Evolutionary conservation across 1,140 invertebrate species (phyloP).

Genomic region (Papilio xuthus): DNA sequence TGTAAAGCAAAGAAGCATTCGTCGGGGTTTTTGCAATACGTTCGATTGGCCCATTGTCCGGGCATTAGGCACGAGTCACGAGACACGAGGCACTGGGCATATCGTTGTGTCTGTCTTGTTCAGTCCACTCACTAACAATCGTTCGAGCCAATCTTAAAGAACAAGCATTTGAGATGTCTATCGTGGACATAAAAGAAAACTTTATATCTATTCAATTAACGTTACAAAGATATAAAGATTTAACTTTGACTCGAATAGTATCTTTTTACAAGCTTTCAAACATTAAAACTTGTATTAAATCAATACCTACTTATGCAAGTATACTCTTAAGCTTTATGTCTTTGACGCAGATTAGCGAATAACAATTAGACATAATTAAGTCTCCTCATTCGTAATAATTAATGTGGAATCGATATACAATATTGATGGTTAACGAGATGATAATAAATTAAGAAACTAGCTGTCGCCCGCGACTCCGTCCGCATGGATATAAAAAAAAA

Average conservation of each 20-base stretch:
- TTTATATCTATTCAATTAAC: slow-evolving; percentile 25
- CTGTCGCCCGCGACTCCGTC: too few relatives aligned
- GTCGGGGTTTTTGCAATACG: slow-evolving; percentile 48
- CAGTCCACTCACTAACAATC: slow-evolving; percentile 52
- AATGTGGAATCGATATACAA: too few relatives aligned
- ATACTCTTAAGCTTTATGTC: not conserved
- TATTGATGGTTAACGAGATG: too few relatives aligned
- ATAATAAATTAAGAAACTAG: too few relatives aligned
- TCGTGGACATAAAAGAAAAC: slow-evolving; percentile 18
- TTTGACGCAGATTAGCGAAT: not conserved
- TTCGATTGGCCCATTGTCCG: slow-evolving; percentile 53
- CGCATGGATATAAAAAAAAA: too few relatives aligned
- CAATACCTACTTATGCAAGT: not conserved
- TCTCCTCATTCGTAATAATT: too few relatives aligned
- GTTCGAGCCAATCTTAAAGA: slow-evolving; percentile 59
- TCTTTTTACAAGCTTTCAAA: not conserved
- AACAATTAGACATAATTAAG: too few relatives aligned
- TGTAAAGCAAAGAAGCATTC: slow-evolving; percentile 28
- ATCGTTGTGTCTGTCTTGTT: slow-evolving; percentile 47
- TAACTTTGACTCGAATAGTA: not conserved
- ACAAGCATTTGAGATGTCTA: slow-evolving; percentile 36
- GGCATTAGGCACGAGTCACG: not conserved
- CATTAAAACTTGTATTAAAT: not conserved
- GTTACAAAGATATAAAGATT: not conserved
- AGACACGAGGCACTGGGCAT: slow-evolving; percentile 34